phyloP scores from a whole-genome alignment of 1,140 invertebrate species.

The Micrasema longulum region DNA sequence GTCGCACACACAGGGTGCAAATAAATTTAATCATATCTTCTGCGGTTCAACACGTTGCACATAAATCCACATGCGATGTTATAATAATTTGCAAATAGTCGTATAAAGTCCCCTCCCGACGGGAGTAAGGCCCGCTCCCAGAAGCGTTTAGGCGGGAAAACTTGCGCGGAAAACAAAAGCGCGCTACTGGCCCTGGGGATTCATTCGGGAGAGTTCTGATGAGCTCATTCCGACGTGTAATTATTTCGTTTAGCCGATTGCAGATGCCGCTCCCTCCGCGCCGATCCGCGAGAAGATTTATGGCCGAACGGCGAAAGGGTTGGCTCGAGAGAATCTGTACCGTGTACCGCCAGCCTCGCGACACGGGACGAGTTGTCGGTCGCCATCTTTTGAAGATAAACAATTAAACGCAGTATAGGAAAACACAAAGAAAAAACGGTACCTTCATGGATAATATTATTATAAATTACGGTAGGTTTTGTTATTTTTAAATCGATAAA shows the following conservation, averaged over 20 bases:
- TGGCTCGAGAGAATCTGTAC: slow-evolving; percentile 24
- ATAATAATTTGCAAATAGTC: slow-evolving; percentile 45
- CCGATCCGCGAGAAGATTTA: slow-evolving; percentile 48
- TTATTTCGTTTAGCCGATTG: slow-evolving; percentile 56
- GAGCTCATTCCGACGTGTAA: slow-evolving; percentile 56
- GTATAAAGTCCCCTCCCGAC: slow-evolving; percentile 24
- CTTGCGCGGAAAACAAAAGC: slow-evolving; percentile 33
- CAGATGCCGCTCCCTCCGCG: slow-evolving; percentile 48
- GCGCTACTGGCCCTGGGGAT: slow-evolving; percentile 41
- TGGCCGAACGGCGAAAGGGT: slow-evolving; percentile 51
- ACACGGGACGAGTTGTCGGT: slow-evolving; percentile 23
- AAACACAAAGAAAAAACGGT: not conserved
- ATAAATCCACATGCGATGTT: slow-evolving; percentile 36
- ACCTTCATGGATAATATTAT: not conserved
- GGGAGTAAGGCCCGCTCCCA: slow-evolving; percentile 11
- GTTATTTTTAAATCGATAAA: not conserved
- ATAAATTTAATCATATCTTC: slow-evolving; percentile 25
- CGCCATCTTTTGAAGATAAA: slow-evolving; percentile 20
- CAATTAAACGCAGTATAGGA: slow-evolving; percentile 3
- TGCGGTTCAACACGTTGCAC: slow-evolving; percentile 38
- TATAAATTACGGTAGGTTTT: not conserved
- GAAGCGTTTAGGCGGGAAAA: slow-evolving; percentile 40
- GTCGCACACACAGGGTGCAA: slow-evolving; percentile 12
- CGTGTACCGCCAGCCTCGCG: slow-evolving; percentile 1
- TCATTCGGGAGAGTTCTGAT: slow-evolving; percentile 52